Evolutionary conservation across 1,140 invertebrate genomes (phyloP), one percentile per base, ranked within the genome.

Genomic region (Lucilia sericata): DNA sequence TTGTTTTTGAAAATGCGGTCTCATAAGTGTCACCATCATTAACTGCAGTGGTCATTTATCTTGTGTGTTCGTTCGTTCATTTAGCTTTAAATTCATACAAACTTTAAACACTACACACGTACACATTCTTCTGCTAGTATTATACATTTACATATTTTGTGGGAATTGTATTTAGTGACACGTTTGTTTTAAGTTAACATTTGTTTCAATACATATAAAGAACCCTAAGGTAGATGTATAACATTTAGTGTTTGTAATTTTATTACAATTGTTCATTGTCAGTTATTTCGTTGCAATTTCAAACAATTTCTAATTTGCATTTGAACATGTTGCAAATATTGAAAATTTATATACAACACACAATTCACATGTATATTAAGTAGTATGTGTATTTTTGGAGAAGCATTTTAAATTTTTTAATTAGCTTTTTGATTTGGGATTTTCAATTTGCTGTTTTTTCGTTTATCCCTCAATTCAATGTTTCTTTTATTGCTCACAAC

Each of bases 41-140:
- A 60, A 60, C 55, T 60, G 55, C 55, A 60, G 55, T 60, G 55
- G 55, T 60, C 55, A 60, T 60, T n/a, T 60, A 60, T 60, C 55
- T 60, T 60, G 14, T 60, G 14, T 60, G 13, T 42, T 42, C 42
- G 42, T 10, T 42, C 0, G 42, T 42, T 42, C 42, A 10, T 42
- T 42, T 42, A 42, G 10, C 5, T 42, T 42, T 42, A 42, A 42
- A 42, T 42, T 42, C 5, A 42, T 7, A 42, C 42, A 42, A 17
- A 17, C 14, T 14, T n/a, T 3, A 60, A 14, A 60, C 55, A 17
- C 14, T 30, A 60, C 55, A 60, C 14, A 60, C 55, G 14, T 7
- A 17, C 55, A 60, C 51, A 60, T n/a, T 14, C 51, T n/a, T n/a
- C 55, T 60, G 3, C 14, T 17, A n/a, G 7, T n/a, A 17, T n/a